These are phyloP conservation scores for Ispidina picta DNA, from an alignment of 2,797 vertebrate species.

Conservation along the genomic window DNA sequence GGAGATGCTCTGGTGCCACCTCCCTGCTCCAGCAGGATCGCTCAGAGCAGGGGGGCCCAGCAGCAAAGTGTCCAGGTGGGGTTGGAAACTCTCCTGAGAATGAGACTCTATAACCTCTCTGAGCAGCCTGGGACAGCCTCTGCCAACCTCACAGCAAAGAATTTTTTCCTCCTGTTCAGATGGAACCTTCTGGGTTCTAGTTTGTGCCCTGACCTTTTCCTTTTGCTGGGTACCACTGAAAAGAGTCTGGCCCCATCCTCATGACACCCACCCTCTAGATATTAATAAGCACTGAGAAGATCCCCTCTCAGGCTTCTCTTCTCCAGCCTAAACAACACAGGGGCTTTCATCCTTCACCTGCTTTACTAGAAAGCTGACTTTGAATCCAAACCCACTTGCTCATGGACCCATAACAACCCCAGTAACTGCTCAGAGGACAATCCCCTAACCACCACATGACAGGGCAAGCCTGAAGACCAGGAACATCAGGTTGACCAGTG, in stretches of 20 bases:
- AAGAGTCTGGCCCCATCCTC: not conserved
- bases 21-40: no score
- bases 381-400: not conserved
- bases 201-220: not conserved
- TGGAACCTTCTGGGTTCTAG: not conserved
- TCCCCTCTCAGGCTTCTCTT: not conserved
- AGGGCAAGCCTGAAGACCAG: not conserved
- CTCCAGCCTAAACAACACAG: not conserved
- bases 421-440: not conserved
- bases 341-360: not conserved
- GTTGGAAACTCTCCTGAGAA: no score
- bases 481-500: not conserved
- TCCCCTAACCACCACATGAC: accelerated
- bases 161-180: not conserved
- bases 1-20: not conserved
- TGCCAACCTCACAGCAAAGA: no score
- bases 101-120: no score
- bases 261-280: not conserved
- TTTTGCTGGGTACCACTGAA: not conserved
- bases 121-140: no score
- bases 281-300: not conserved
- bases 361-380: not conserved
- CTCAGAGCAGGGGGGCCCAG: no score
- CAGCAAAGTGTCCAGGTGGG: no score
- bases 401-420: accelerated